These are phyloP conservation scores for Lasioglossum pauxillum DNA, from an alignment of 2,888 invertebrate genomes.

Conservation along the genomic window DNA sequence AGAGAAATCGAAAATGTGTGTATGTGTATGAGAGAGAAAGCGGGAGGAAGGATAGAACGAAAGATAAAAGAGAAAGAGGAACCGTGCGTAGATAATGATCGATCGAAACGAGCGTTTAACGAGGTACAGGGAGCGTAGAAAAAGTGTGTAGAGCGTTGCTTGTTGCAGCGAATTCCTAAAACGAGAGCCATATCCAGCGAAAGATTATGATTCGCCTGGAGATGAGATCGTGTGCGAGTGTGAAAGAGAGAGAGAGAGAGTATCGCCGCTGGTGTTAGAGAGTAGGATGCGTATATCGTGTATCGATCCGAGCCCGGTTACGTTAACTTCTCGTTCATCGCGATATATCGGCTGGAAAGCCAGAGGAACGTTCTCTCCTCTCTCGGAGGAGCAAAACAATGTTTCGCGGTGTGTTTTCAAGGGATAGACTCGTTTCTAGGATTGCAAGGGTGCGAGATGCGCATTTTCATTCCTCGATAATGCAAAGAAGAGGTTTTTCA, in stretches of 20 bases:
- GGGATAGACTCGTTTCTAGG: no score
- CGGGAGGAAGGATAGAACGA: background rate
- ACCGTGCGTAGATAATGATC: conserved; percentile 39
- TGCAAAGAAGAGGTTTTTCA: no score
- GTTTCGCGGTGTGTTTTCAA: no score
- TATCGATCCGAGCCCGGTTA: conserved; percentile 60
- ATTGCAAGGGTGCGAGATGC: no score
- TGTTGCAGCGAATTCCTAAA: conserved; percentile 49
- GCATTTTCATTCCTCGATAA: no score
- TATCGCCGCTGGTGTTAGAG: conserved; percentile 40
- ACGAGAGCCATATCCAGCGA: conserved; percentile 38
- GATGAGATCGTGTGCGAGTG: background rate
- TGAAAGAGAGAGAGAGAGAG: conserved; percentile 2
- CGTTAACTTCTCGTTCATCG: conserved; percentile 63
- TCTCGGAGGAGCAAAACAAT: background rate
- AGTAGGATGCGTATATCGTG: conserved; percentile 38
- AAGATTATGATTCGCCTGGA: background rate
- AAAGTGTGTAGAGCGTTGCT: background rate
- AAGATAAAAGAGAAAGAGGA: background rate
- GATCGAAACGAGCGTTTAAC: conserved; percentile 29
- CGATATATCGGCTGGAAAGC: conserved; percentile 30
- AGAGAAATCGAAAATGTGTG: background rate
- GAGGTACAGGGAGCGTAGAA: background rate
- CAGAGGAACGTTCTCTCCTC: conserved; percentile 19
- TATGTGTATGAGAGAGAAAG: background rate